These are phyloP conservation scores for Orthosia cruda DNA, from an alignment of 2,888 invertebrate species.

Conservation along the genomic window DNA sequence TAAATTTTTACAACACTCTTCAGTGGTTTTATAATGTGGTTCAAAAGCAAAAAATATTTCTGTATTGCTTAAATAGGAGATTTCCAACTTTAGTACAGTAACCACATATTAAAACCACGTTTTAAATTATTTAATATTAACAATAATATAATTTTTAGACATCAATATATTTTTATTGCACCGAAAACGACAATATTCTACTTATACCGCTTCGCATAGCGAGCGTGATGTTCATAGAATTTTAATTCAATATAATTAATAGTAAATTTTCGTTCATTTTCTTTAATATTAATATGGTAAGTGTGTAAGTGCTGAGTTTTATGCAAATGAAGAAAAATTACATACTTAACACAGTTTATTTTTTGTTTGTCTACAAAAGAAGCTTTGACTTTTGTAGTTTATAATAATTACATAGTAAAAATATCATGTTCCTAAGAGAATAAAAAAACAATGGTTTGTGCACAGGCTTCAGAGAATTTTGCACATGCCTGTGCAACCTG, in stretches of 20 bases:
- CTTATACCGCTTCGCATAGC: slow-evolving; percentile 62
- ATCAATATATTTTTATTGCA: slow-evolving; percentile 69
- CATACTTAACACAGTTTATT: neutral
- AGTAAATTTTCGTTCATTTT: slow-evolving; percentile 45
- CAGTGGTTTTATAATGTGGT: slow-evolving; percentile 43
- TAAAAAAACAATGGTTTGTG: neutral
- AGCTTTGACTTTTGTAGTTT: slow-evolving; percentile 10
- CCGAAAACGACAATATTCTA: slow-evolving; percentile 66
- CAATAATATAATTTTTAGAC: slow-evolving; percentile 64
- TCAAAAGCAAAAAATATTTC: slow-evolving; percentile 33
- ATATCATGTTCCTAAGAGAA: neutral
- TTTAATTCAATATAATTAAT: slow-evolving; percentile 49
- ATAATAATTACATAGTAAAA: neutral
- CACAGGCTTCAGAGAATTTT: slow-evolving; percentile 7
- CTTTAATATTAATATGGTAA: slow-evolving; percentile 7
- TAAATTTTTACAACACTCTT: slow-evolving; percentile 39
- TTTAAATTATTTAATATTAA: slow-evolving; percentile 58
- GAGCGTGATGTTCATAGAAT: slow-evolving; percentile 51
- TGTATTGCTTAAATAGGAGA: slow-evolving; percentile 20
- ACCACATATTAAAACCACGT: slow-evolving; percentile 53
- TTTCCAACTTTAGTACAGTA: slow-evolving; percentile 6
- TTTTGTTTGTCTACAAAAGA: neutral
- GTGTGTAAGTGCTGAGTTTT: neutral
- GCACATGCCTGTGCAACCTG: slow-evolving; percentile 4
- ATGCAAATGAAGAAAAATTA: slow-evolving; percentile 5